phyloP scores from a whole-genome alignment of 2,888 invertebrate species.

The Leptogaster cylindrica region DNA sequence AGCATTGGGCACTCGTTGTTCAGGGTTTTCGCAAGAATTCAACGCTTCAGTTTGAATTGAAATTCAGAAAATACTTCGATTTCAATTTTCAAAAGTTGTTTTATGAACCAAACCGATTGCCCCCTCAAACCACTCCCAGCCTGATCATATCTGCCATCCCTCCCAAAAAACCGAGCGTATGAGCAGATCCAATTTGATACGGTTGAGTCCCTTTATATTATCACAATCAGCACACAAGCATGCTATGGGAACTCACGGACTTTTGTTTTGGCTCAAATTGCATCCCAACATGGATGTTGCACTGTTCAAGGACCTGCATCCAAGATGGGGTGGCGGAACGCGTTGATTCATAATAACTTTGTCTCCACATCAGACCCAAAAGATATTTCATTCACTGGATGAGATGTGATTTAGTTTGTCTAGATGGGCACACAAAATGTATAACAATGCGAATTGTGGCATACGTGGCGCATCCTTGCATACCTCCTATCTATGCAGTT shows the following conservation, averaged over 20 bases:
- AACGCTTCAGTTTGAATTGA: conserved; percentile 4
- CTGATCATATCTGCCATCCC: background rate
- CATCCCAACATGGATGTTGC: background rate
- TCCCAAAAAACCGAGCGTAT: background rate
- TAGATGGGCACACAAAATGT: too few relatives aligned
- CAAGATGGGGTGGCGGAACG: background rate
- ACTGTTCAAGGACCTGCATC: background rate
- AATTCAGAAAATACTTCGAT: conserved; percentile 28
- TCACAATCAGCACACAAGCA: background rate
- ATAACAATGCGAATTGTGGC: too few relatives aligned
- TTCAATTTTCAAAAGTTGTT: conserved; percentile 29
- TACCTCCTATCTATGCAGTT: too few relatives aligned
- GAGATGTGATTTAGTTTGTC: too few relatives aligned
- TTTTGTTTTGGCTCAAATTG: background rate
- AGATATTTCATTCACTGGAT: background rate
- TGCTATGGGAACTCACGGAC: background rate
- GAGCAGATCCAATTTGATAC: conserved; percentile 11
- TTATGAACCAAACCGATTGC: background rate
- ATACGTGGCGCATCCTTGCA: too few relatives aligned
- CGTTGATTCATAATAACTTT: conserved; percentile 1
- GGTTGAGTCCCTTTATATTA: background rate
- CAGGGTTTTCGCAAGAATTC: background rate
- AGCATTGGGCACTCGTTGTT: background rate
- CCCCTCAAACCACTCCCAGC: too few relatives aligned
- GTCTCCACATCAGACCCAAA: background rate